Base-by-base conservation (phyloP, 2,888 invertebrate species). In the Theodoxus fluviatilis region DNA sequence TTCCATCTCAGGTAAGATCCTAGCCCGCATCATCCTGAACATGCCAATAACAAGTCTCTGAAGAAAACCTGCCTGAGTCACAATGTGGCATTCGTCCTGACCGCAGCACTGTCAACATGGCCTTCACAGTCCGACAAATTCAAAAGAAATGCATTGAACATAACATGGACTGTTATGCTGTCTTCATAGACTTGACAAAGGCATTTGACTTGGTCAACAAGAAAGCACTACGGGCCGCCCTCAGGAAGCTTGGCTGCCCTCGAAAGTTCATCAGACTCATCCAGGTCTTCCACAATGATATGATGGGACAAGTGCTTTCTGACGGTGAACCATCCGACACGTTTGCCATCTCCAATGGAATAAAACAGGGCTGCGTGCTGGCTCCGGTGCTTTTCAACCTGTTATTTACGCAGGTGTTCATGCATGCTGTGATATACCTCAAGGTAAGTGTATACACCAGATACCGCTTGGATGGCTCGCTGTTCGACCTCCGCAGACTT, bases 111-210 rank as follows among this genome's bases (percentile, higher is more conserved):
- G n/a, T 31, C 7, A 38, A 61, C 37, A 61, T 37, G 37, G 25
- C 38, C 35, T 61, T 61, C 18, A 38, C 15, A 3, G 15, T 37
- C 28, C 9, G 37, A 2, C 37, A 61, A 38, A n/a, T n/a, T n/a
- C n/a, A n/a, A n/a, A n/a, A n/a, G n/a, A 61, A 61, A 31, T 37
- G 61, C n/a, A 35, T 25, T 25, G 61, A 61, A 37, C 61, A 61
- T 35, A 15, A 37, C 18, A 1, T 37, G 37, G 38, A 37, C 37
- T 25, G 35, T 22, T 61, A 61, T 37, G 37, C 37, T 22, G 35
- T 31, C 2, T 37, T 61, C 38, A 37, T 61, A 18, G 61, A 61
- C 37, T 38, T 61, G 9, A 61, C 1, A 3, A 61, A 61, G 28
- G 61, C 61, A n/a, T 61, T 37, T 15, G 61, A 59, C 33, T 35